Evolutionary conservation across 2,888 invertebrate genomes (phyloP), one percentile per base, ranked within the genome.

Genomic region (Eupeodes luniger): DNA sequence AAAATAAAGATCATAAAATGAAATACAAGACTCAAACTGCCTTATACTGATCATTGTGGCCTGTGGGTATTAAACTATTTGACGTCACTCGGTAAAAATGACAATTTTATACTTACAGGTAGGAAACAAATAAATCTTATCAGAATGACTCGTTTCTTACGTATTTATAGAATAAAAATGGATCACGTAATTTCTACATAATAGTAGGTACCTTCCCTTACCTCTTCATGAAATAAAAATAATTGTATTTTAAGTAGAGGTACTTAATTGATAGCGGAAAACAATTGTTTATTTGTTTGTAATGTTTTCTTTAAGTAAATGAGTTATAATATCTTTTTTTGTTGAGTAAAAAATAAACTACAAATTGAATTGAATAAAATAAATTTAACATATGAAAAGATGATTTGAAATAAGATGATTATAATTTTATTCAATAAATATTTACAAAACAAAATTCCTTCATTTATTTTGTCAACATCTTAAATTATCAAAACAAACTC

Each of bases 41-140:
- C 27, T 59, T 27, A 44, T 55, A 44, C 7, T 27, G 64, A 19
- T 16, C 64, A 19, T n/a, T n/a, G n/a, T n/a, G n/a, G n/a, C n/a
- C n/a, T 36, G 55, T 36, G 55, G 6, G 34, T 49, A 27, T 19
- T 9, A 7, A 12, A 19, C 44, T 12, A 27, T 27, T 66, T 67
- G 57, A 67, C 66, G 75, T 75, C 74, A 80, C 53, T 62, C 27
- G 14, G 14, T 27, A 19, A 64, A 16, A 64, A 40, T 49, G 47
- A 27, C 51, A 12, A 59, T 66, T 49, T 40, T 64, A 57, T 36
- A 9, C n/a, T 34, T 14, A 55, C 57, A 34, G 55, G 66, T 53
- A 74, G 59, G 12, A 5, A 47, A 76, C 11, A 49, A 36, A 57
- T 14, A 49, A 49, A 36, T 49, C 57, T 81, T 75, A 81, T 67